Percentiles rank a stretch among this genome's conserved stretches.
Evolutionary conservation across 2,888 invertebrate genomes (phyloP).

Genomic region (Apodemia hepburni): DNA sequence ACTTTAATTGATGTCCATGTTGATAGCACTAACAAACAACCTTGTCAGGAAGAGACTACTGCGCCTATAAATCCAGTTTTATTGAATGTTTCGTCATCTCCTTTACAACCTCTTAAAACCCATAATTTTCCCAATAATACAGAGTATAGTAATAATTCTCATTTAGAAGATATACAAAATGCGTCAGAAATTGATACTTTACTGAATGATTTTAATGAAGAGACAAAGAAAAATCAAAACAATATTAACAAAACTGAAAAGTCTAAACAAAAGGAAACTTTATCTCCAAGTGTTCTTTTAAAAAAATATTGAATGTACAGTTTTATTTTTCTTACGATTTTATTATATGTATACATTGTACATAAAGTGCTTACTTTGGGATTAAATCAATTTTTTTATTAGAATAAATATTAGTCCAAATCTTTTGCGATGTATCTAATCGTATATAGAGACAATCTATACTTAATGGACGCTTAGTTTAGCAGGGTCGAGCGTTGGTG

Average conservation of each 20-base stretch:
- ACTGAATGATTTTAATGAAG: conserved; percentile 57
- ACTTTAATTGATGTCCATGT: conserved; percentile 71
- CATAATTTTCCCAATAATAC: conserved; percentile 66
- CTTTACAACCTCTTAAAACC: conserved; percentile 69
- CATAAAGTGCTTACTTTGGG: too few species aligned
- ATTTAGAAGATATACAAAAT: conserved; percentile 56
- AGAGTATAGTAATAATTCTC: conserved; percentile 67
- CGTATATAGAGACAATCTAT: too few species aligned
- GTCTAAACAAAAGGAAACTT: conserved; percentile 40
- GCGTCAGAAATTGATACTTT: conserved; percentile 60
- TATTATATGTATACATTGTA: too few species aligned
- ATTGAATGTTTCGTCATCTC: conserved; percentile 69
- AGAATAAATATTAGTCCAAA: too few species aligned
- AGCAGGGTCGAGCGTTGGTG: too few species aligned
- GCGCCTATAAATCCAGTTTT: conserved; percentile 63
- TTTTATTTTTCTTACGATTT: too few species aligned
- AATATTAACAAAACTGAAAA: conserved; percentile 44
- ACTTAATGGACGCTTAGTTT: too few species aligned
- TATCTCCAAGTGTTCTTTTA: too few species aligned
- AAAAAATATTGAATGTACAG: too few species aligned
- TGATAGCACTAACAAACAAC: conserved; percentile 64
- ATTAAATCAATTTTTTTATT: too few species aligned
- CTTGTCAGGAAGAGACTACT: conserved; percentile 45
- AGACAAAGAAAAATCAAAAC: conserved; percentile 46
- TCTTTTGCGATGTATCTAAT: too few species aligned